Percentiles rank a stretch among this genome's conserved stretches.
These are phyloP conservation scores for Clanis bilineata DNA, from an alignment of 2,888 invertebrate genomes.

Conservation along the genomic window DNA sequence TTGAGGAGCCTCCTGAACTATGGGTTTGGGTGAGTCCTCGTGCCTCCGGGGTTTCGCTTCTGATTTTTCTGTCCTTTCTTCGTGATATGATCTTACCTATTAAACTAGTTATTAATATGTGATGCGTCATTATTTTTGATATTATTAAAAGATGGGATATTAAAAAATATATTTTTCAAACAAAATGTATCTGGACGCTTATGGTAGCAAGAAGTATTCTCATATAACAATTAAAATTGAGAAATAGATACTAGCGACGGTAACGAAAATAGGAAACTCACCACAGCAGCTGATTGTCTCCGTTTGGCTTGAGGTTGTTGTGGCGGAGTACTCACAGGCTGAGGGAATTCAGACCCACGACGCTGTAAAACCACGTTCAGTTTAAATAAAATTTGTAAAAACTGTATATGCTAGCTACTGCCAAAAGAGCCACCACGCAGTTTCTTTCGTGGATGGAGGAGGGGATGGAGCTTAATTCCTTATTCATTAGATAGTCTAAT, in stretches of 20 bases:
- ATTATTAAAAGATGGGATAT: too few species aligned
- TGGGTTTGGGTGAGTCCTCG: conserved; percentile 52
- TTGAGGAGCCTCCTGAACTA: conserved; percentile 41
- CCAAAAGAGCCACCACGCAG: too few species aligned
- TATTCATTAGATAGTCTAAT: too few species aligned
- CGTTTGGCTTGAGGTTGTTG: conserved; percentile 61
- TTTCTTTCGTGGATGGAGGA: too few species aligned
- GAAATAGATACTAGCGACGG: too few species aligned
- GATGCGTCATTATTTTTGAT: neutral
- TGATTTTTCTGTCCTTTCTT: conserved; percentile 55
- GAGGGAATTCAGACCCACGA: conserved; percentile 75
- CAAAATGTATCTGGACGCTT: too few species aligned
- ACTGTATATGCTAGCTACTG: neutral
- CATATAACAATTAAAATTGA: too few species aligned
- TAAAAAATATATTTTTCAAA: too few species aligned
- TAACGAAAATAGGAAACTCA: too few species aligned
- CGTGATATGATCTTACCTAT: conserved; percentile 64
- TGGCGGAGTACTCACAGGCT: conserved; percentile 72
- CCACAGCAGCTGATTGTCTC: conserved; percentile 71
- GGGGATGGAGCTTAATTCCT: too few species aligned
- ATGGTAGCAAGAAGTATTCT: too few species aligned
- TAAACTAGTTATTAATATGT: neutral
- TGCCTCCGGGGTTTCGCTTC: conserved; percentile 49
- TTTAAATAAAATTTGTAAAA: neutral
- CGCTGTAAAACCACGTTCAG: conserved; percentile 46